Conservation (phyloP, 1,140 invertebrate genomes). For the Procambarus virginalis region DNA sequence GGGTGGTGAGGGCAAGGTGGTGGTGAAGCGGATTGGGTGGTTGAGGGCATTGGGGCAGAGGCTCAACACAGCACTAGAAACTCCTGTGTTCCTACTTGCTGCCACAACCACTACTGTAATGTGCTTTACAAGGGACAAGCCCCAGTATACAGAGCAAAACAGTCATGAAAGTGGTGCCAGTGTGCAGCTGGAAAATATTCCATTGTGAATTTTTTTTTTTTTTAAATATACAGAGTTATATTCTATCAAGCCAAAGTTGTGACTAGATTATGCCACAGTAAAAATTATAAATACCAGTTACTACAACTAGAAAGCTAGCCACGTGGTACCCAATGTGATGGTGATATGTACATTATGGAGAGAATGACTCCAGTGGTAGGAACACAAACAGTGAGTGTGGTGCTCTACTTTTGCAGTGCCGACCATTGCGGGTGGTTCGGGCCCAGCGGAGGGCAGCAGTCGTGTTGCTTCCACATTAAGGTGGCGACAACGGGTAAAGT, state of each 20-base stretch:
- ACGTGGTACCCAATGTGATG: slow-evolving; percentile 24
- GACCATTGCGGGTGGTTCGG: slow-evolving; percentile 12
- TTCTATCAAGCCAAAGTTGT: slow-evolving; percentile 62
- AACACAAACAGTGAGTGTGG: slow-evolving; percentile 56
- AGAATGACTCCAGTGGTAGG: slow-evolving; percentile 25
- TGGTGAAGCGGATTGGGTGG: slow-evolving; percentile 37
- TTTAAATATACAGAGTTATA: slow-evolving; percentile 33
- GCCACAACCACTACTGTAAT: slow-evolving; percentile 42
- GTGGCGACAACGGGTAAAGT: slow-evolving; percentile 54
- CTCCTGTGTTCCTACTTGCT: slow-evolving; percentile 65
- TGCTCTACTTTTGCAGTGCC: slow-evolving; percentile 41
- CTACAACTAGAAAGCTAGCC: slow-evolving; percentile 19
- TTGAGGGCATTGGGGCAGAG: slow-evolving; percentile 48
- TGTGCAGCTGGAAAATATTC: slow-evolving; percentile 58
- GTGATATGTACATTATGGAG: slow-evolving; percentile 16
- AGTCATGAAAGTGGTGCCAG: slow-evolving; percentile 43
- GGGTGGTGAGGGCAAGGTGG: slow-evolving; percentile 10
- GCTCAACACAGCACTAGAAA: slow-evolving; percentile 63
- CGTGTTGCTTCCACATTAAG: slow-evolving; percentile 27
- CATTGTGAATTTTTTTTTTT: slow-evolving; percentile 44
- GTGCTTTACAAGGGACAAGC: background rate
- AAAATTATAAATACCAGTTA: slow-evolving; percentile 46
- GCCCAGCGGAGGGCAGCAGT: slow-evolving; percentile 39
- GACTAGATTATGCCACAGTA: slow-evolving; percentile 46
- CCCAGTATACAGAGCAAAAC: slow-evolving; percentile 16